Base-by-base conservation (phyloP, 23 tunicate species). In the Diplosoma virens region DNA sequence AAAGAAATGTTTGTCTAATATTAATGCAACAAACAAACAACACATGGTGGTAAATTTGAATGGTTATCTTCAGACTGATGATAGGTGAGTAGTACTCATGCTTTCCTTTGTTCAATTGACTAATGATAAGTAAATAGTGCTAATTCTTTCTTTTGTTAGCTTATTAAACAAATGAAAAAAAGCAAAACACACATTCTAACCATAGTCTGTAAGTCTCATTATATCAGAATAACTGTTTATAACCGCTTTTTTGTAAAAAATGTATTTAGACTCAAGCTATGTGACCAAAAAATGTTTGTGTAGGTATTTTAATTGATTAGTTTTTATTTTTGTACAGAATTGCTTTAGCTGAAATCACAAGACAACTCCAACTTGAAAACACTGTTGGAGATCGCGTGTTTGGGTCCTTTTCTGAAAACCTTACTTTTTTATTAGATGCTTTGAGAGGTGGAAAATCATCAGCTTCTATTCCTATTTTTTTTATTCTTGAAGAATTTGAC, bases 331-430 rank as follows among this genome's bases (percentile, higher is more conserved):
- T 58, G 9, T 59, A 1, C 79, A 87, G 92, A 33, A 76, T 92
- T 35, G 92, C 97, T 26, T 46, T 92, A 33, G 92, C 75, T 32
- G 97, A 92, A 92, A 92, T 92, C n/a, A 92, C 97, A 0, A 56
- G 97, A 1, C 97, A 85, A 52, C 67, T 92, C n/a, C 78, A 92
- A 9, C 65, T 92, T 16, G 87, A 92, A 77, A 85, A 85, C 76
- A 80, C 85, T 1, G 75, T 92, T 30, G 84, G 83, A 23, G 93
- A 92, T 33, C 75, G 67, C 47, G 90, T 81, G 47, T 92, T 92
- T 50, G 97, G 90, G 9, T 83, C 97, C 0, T 80, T 92, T 31
- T 64, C 97, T 0, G 97, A 92, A 71, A 85, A 81, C 25, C 80
- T 92, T 17, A 33, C 80, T 6, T 92, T 84, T 92, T 37, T 92